Percentiles rank a stretch among this genome's conserved stretches.
phyloP scores from a whole-genome alignment of 1,140 invertebrate genomes.

The Bombus confusus region DNA sequence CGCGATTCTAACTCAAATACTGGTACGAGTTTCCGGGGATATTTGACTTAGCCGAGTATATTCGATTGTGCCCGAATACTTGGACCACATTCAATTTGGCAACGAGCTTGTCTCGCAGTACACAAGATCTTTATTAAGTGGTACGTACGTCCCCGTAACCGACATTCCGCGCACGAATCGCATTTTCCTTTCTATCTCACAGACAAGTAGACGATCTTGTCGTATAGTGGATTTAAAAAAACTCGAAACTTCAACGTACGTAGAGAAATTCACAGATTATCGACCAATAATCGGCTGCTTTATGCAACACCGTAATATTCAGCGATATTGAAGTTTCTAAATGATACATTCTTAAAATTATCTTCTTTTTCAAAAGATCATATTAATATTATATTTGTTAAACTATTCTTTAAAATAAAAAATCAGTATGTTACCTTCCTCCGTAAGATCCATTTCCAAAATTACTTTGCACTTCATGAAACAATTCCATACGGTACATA shows the following conservation, averaged over 20 bases:
- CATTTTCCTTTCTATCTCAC: background rate
- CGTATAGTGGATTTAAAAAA: background rate
- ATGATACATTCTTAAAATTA: too few relatives aligned
- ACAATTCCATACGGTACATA: background rate
- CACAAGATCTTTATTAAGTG: constrained; percentile 13
- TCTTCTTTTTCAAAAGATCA: too few relatives aligned
- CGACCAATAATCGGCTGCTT: too few relatives aligned
- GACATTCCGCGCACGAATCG: background rate
- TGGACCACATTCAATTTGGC: constrained; percentile 52
- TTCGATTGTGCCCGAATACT: constrained; percentile 39
- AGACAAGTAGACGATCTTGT: background rate
- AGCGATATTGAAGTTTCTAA: too few relatives aligned
- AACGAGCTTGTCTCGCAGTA: constrained; percentile 14
- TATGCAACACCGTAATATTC: too few relatives aligned
- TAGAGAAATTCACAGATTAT: background rate
- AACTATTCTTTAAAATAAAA: too few relatives aligned
- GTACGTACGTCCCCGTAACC: background rate
- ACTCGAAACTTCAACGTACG: background rate
- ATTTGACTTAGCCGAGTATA: constrained; percentile 61
- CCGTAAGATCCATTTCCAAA: background rate
- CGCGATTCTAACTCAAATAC: constrained; percentile 60
- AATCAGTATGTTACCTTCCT: too few relatives aligned
- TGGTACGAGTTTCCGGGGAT: constrained; percentile 32
- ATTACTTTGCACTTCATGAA: background rate
- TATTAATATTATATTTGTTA: too few relatives aligned